Evolutionary conservation across 2,113 vertebrate genomes (phyloP), one percentile per base, ranked within the genome.

Genomic region (Brienomyrus longianalis): DNA sequence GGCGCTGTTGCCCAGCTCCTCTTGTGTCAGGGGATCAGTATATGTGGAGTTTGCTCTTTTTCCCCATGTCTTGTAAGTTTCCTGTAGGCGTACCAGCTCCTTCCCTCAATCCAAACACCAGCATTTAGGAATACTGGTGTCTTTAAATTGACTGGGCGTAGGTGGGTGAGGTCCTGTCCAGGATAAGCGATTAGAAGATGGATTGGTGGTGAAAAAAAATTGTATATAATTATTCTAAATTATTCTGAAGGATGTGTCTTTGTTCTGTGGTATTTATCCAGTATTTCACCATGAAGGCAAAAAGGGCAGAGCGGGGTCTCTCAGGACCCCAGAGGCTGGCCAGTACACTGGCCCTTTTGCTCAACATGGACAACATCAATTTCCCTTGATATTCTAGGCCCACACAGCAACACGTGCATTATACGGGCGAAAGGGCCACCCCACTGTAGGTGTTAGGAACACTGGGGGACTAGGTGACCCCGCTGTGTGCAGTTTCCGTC

Each of bases 301-400:
- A 70, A 70, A 31, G 62, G 62, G 62, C 23, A 9, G 56, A 62
- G 7, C 1, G n/a, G 62, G 62, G n/a, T 70, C 62, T 70, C 3
- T 0, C n/a, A 13, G 62, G 62, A 27, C 27, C 10, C 62, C 9
- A 70, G n/a, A 31, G 27, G 9, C 62, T 27, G n/a, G 10, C 62
- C 4, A 70, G 10, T 31, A 13, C 62, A 27, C 62, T 13, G 62
- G 92, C 50, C 27, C 50, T 83, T 88, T 90, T 7, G 17, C 47
- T 51, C 27, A 51, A 39, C 66, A 27, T 45, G 56, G 83, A 90
- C 35, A 85, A 66, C 90, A 91, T 90, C 91, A 93, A 92, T 91
- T 90, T 90, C 92, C 90, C 91, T 74, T 91, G 92, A 93, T 91
- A 95, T 94, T 92, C 92, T 92, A 90, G 90, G 91, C 87, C 92